Percentiles rank a stretch among this genome's conserved stretches.
Evolutionary conservation across 1,140 invertebrate species (phyloP).

Genomic region (Anastrepha obliqua): DNA sequence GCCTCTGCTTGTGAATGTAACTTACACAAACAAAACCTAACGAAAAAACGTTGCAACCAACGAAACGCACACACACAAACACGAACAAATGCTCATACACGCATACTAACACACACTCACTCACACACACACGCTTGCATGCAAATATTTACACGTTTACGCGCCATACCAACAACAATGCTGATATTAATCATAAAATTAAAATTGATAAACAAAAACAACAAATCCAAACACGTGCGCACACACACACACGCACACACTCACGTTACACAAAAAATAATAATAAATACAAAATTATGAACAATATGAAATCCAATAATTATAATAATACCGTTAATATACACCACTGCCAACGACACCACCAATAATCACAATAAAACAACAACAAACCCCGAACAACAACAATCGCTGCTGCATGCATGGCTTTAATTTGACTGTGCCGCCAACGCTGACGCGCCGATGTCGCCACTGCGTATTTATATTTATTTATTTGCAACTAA

Average conservation of each 20-base stretch:
- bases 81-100: not conserved
- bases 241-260: not conserved
- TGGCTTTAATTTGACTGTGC: conserved; percentile 26
- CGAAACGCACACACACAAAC: not conserved
- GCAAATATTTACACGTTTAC: conserved; percentile 18
- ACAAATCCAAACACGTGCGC: not conserved
- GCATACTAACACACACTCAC: not conserved
- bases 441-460: conserved; percentile 4
- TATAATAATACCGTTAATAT: conserved; percentile 42
- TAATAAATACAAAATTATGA: not conserved
- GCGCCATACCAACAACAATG: conserved; percentile 1
- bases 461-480: not conserved
- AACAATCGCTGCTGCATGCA: conserved; percentile 1
- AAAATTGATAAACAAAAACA: not conserved
- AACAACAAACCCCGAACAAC: not conserved
- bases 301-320: conserved; percentile 11
- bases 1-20: too few species aligned
- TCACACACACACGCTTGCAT: not conserved
- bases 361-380: conserved; percentile 1
- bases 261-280: not conserved
- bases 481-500: conserved; percentile 1
- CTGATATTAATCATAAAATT: conserved; percentile 26
- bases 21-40: too few species aligned
- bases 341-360: conserved; percentile 3
- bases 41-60: too few species aligned